phyloP scores from a whole-genome alignment of 2,797 vertebrate species.

The Pipistrellus nathusii region DNA sequence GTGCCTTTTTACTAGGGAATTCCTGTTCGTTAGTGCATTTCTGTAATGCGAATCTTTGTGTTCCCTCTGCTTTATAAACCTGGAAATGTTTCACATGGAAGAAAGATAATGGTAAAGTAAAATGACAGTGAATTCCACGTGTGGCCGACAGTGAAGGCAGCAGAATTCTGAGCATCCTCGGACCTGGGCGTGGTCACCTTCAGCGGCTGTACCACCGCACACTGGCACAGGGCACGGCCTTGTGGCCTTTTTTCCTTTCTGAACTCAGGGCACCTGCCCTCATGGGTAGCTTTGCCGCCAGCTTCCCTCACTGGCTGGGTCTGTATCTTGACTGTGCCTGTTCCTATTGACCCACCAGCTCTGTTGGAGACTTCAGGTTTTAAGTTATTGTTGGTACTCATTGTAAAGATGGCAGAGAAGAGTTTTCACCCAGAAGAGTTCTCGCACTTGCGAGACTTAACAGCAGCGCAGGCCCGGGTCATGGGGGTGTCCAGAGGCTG shows the following conservation, averaged over 20 bases:
- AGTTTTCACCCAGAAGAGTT: neutral
- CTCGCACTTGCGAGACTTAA: neutral
- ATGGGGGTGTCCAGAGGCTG: neutral
- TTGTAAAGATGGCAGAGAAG: neutral
- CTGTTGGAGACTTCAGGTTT: neutral
- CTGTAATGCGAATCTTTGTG: neutral
- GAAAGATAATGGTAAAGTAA: neutral
- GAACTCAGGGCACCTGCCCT: neutral
- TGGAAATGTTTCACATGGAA: neutral
- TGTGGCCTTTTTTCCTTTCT: neutral
- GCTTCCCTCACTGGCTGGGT: neutral
- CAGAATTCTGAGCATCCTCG: neutral
- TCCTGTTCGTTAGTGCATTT: neutral
- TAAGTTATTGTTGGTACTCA: neutral
- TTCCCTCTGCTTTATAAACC: slow-evolving; percentile 18
- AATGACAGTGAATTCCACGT: slow-evolving; percentile 11
- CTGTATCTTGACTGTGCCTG: neutral
- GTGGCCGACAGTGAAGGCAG: neutral
- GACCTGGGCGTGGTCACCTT: neutral
- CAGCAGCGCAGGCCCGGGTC: neutral
- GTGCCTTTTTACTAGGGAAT: neutral
- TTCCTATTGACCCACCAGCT: neutral
- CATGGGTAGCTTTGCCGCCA: neutral
- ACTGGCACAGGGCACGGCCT: neutral
- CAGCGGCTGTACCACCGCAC: neutral